A percentile compares a stretch with the other conserved stretches of the same genome.
phyloP scores from a whole-genome alignment of 2,797 vertebrate genomes.

The Poecilia picta region DNA sequence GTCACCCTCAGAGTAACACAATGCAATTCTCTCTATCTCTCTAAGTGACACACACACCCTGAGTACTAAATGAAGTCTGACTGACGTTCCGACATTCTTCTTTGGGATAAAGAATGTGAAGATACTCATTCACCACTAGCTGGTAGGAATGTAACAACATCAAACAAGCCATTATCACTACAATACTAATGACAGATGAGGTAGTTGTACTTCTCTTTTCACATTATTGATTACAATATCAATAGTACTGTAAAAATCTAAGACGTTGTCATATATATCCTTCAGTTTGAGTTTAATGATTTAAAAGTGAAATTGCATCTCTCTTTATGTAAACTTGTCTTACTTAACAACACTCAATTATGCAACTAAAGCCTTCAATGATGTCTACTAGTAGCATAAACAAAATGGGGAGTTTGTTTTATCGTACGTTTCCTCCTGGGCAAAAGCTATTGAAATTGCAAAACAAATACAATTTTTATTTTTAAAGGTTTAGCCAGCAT shows the following conservation, averaged over 20 bases:
- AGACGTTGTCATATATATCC: not conserved
- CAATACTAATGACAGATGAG: not conserved
- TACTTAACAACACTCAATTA: not conserved
- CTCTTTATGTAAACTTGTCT: not conserved
- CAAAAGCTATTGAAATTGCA: not conserved
- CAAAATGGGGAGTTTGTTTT: not conserved
- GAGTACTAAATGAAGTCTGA: slow-evolving; percentile 54
- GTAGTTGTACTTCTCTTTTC: not conserved
- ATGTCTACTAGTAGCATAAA: not conserved
- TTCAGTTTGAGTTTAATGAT: not conserved
- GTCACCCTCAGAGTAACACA: slow-evolving; percentile 84
- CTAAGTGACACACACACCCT: slow-evolving; percentile 78
- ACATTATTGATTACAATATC: not conserved
- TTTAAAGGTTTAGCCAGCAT: not conserved
- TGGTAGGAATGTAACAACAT: slow-evolving; percentile 12
- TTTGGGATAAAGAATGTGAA: slow-evolving; percentile 42
- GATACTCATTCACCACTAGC: slow-evolving; percentile 32
- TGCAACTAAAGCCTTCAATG: not conserved
- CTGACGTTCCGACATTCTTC: slow-evolving; percentile 44
- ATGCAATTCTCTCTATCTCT: slow-evolving; percentile 72
- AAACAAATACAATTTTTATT: not conserved
- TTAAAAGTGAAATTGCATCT: not conserved
- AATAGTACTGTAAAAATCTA: not conserved
- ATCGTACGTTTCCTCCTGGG: not conserved
- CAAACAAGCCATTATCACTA: slow-evolving; percentile 1